Evolutionary conservation across 2,113 vertebrate genomes (phyloP), one percentile per base, ranked within the genome.

Genomic region (Sinocyclocheilus anshuiensis): DNA sequence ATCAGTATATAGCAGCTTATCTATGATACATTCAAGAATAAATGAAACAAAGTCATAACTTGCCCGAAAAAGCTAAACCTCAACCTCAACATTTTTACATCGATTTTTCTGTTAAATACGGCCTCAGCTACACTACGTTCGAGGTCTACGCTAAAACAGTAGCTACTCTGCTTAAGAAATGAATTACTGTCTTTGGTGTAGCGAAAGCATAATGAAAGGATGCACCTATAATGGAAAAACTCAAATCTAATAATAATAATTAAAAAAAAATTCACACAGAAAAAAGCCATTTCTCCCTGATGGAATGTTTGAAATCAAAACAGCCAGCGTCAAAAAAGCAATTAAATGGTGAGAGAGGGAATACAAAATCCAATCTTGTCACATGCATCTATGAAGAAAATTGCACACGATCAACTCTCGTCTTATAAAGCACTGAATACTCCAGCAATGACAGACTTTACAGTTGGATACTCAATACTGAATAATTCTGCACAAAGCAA

Each of bases 1-100:
- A 98, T 97, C 97, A 94, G 97, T 97, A 98, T 96, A 97, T 99
- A 99, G 98, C 98, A 99, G 97, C 97, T 97, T 97, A 98, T 97
- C 97, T 98, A 97, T 96, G 95, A 97, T 98, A 99, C 97, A 99
- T 99, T 99, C 97, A 97, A 98, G 96, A 65, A 97, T 96, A 97
- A 96, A 97, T 96, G 95, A 97, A 96, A 97, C 94, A 94, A 95
- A 95, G 80, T 94, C 96, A 96, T 96, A 76, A 97, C 94, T 97
- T 95, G 96, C 96, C 95, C 95, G 96, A 96, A 88, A 92, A 95
- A 97, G 95, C 96, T 96, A 96, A 97, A 96, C 97, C 94, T 93
- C 93, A 94, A 96, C 96, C 96, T 97, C 95, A 96, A 94, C 90
- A 93, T 89, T 89, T 92, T 96, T 88, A 92, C 93, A 97, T 97